Conservation (phyloP, 2,888 invertebrate genomes). For the Stenodema calcarata region DNA sequence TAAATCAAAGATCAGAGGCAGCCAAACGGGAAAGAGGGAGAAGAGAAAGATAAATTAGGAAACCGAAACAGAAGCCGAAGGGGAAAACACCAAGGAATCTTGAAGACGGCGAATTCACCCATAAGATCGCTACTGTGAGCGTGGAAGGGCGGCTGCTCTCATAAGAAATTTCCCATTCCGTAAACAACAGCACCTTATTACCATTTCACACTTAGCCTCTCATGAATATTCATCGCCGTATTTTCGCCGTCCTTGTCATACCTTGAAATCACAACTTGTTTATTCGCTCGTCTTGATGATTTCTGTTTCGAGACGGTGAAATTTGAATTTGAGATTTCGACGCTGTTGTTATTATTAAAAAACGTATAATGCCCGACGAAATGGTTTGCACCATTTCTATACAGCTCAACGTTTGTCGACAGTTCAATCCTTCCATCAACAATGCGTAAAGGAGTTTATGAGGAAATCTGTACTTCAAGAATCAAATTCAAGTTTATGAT, state of each 20-base stretch:
- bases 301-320: background rate
- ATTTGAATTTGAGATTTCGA: constrained; percentile 1
- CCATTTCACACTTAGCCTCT: constrained; percentile 21
- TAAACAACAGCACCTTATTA: constrained; percentile 29
- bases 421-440: no score
- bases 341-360: background rate
- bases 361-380: background rate
- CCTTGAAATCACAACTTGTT: constrained; percentile 23
- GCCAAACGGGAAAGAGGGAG: background rate
- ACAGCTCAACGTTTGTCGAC: background rate
- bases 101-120: background rate
- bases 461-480: no score
- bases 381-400: background rate
- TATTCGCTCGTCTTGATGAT: background rate
- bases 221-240: constrained; percentile 30
- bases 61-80: background rate
- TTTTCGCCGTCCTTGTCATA: constrained; percentile 7
- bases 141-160: background rate
- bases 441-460: no score
- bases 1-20: constrained; percentile 24
- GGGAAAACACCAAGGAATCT: background rate
- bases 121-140: background rate
- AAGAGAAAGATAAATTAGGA: constrained; percentile 2
- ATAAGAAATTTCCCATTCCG: constrained; percentile 15
- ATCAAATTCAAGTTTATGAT: no score